Percentiles rank a stretch among this genome's conserved stretches.
Evolutionary conservation across 2,113 vertebrate genomes (phyloP).

Genomic region (Hippopotamus amphibius): DNA sequence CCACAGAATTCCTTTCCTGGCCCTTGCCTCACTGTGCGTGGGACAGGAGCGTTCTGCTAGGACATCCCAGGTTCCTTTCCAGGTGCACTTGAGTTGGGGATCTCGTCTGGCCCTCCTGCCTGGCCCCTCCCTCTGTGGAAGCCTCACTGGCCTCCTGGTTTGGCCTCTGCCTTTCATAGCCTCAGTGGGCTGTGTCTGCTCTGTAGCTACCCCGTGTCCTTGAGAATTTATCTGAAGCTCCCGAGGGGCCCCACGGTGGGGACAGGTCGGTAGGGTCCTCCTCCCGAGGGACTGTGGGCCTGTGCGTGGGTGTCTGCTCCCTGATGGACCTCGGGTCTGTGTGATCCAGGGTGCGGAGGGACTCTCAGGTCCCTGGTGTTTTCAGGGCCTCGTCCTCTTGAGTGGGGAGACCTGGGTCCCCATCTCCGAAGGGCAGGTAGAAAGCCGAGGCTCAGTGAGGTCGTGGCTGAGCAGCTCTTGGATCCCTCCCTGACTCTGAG

Average conservation of each 20-base stretch:
- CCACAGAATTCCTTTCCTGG: too few species aligned
- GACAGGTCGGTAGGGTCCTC: neutral
- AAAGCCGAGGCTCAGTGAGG: neutral
- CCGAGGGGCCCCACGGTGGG: fast-evolving
- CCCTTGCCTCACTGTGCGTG: fast-evolving
- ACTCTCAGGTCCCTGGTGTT: neutral
- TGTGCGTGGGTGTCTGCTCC: neutral
- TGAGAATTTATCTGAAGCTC: neutral
- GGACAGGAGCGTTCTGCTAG: fast-evolving
- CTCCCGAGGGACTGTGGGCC: neutral
- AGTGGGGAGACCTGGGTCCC: neutral
- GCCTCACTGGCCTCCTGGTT: too few species aligned
- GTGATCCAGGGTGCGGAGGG: neutral
- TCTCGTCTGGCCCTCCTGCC: neutral
- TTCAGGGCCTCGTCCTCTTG: fast-evolving
- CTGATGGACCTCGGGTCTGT: neutral
- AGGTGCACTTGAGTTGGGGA: neutral
- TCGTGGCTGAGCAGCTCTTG: neutral
- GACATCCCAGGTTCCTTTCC: fast-evolving
- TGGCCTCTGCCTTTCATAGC: neutral
- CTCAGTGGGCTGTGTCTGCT: neutral
- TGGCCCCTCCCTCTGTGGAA: neutral
- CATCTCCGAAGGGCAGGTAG: neutral
- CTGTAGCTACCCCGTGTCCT: fast-evolving
- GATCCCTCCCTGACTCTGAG: neutral